Percentiles rank a stretch among this genome's conserved stretches.
Evolutionary conservation across 1,140 invertebrate species (phyloP).

Genomic region (Octopus bimaculoides): DNA sequence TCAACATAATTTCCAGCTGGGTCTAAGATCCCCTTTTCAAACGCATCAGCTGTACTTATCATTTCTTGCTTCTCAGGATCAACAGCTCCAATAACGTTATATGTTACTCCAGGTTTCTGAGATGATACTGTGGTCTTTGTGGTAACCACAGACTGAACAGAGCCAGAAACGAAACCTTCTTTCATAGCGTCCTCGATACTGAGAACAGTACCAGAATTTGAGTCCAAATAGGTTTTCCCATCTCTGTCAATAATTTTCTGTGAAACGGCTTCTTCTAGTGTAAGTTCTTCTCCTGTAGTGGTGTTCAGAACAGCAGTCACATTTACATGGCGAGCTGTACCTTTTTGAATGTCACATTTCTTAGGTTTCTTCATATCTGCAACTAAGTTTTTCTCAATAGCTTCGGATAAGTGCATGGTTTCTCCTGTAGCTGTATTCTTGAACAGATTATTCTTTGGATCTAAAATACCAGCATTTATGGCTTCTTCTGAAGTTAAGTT

Average conservation of each 20-base stretch:
- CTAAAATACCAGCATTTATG: constrained; percentile 43
- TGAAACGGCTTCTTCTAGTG: constrained; percentile 62
- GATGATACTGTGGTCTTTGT: constrained; percentile 49
- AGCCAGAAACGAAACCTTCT: constrained; percentile 72
- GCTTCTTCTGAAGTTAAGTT: constrained; percentile 66
- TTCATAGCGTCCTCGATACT: constrained; percentile 72
- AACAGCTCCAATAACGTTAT: constrained; percentile 73
- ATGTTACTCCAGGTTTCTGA: constrained; percentile 32
- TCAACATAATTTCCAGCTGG: constrained; percentile 63
- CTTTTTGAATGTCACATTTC: constrained; percentile 76
- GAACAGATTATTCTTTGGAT: constrained; percentile 62
- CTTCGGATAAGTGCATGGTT: constrained; percentile 70
- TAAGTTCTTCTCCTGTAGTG: constrained; percentile 69
- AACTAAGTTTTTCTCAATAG: constrained; percentile 74
- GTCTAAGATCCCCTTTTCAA: constrained; percentile 52
- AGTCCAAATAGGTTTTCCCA: constrained; percentile 62
- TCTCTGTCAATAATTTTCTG: constrained; percentile 43
- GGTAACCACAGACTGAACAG: constrained; percentile 37
- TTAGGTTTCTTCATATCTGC: constrained; percentile 73
- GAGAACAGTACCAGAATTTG: constrained; percentile 59
- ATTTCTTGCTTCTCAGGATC: constrained; percentile 65
- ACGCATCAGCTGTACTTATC: constrained; percentile 44
- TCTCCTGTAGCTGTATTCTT: constrained; percentile 66
- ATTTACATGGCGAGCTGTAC: constrained; percentile 63
- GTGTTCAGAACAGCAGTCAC: constrained; percentile 63